Evolutionary conservation across 1,140 invertebrate species (phyloP).

Genomic region (Eupeodes corollae): DNA sequence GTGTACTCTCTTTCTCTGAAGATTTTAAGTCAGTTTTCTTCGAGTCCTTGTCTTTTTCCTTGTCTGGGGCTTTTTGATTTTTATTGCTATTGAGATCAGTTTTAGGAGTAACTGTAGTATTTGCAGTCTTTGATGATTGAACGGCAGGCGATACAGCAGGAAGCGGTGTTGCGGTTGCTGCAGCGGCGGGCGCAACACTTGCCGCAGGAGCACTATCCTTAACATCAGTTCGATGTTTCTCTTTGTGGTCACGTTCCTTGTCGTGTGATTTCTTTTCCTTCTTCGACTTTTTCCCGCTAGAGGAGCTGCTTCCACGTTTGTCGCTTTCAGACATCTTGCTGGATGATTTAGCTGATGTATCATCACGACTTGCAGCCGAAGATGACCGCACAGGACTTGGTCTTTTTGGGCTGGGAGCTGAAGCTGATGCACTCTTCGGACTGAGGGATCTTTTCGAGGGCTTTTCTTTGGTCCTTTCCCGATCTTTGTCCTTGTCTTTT

Average conservation of each 20-base stretch:
- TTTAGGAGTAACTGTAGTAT: conserved; percentile 23
- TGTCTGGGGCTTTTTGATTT: conserved; percentile 11
- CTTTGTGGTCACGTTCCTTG: conserved; percentile 39
- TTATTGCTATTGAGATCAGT: conserved; percentile 19
- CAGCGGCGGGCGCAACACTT: background rate
- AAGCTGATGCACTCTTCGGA: conserved; percentile 36
- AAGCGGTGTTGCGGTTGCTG: conserved; percentile 5
- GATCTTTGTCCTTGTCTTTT: conserved; percentile 49
- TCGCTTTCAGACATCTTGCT: conserved; percentile 38
- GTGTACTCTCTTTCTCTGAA: conserved; percentile 11
- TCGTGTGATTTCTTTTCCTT: conserved; percentile 43
- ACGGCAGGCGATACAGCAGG: conserved; percentile 2
- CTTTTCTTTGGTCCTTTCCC: conserved; percentile 48
- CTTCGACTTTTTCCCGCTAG: conserved; percentile 40
- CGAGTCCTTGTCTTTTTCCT: conserved; percentile 14
- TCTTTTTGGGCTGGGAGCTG: conserved; percentile 12
- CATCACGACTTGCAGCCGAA: conserved; percentile 6
- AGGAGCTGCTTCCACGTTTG: conserved; percentile 39
- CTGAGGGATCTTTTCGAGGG: conserved; percentile 48
- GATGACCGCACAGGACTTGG: conserved; percentile 5
- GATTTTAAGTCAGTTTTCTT: conserved; percentile 5
- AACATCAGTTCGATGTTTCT: conserved; percentile 15
- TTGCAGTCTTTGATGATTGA: conserved; percentile 21
- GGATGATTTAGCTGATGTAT: conserved; percentile 4
- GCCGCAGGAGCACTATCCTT: background rate